Conservation (phyloP, 2,888 invertebrate genomes). For the Orthonevra nobilis region DNA sequence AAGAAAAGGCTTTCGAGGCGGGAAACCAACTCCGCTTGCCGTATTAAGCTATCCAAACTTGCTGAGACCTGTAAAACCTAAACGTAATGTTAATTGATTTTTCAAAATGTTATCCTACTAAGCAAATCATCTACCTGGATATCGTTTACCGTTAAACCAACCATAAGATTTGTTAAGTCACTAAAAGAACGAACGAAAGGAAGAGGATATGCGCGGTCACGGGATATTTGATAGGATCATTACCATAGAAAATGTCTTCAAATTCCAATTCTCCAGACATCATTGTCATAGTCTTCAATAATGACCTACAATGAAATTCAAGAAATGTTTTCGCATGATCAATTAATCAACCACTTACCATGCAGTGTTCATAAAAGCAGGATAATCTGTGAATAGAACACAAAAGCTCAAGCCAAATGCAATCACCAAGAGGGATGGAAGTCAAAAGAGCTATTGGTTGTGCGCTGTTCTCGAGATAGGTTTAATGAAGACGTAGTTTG, state of each 20-base stretch:
- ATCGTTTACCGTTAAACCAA: slow-evolving; percentile 92
- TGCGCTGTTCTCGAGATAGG: too few species aligned
- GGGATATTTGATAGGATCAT: slow-evolving; percentile 83
- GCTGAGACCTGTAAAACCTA: slow-evolving; percentile 89
- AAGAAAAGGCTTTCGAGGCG: slow-evolving; percentile 91
- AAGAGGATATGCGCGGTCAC: slow-evolving; percentile 89
- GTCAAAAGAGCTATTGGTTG: slow-evolving; percentile 90
- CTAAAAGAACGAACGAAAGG: slow-evolving; percentile 87
- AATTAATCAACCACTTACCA: slow-evolving; percentile 72
- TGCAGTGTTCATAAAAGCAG: slow-evolving; percentile 84
- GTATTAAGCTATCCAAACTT: slow-evolving; percentile 88
- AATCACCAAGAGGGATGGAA: slow-evolving; percentile 88
- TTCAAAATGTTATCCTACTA: background rate
- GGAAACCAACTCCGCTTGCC: slow-evolving; percentile 90
- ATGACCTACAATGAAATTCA: slow-evolving; percentile 72
- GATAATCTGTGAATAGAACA: slow-evolving; percentile 89
- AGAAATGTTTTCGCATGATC: too few species aligned
- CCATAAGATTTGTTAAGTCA: slow-evolving; percentile 91
- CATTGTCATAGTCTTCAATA: slow-evolving; percentile 92
- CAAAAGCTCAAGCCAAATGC: slow-evolving; percentile 91
- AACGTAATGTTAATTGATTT: too few species aligned
- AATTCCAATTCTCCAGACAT: slow-evolving; percentile 94
- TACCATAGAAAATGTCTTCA: slow-evolving; percentile 89
- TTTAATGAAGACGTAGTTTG: too few species aligned
- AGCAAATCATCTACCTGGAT: slow-evolving; percentile 83